Base-by-base conservation (phyloP, 2,113 vertebrate species). In the Heterochromis multidens region DNA sequence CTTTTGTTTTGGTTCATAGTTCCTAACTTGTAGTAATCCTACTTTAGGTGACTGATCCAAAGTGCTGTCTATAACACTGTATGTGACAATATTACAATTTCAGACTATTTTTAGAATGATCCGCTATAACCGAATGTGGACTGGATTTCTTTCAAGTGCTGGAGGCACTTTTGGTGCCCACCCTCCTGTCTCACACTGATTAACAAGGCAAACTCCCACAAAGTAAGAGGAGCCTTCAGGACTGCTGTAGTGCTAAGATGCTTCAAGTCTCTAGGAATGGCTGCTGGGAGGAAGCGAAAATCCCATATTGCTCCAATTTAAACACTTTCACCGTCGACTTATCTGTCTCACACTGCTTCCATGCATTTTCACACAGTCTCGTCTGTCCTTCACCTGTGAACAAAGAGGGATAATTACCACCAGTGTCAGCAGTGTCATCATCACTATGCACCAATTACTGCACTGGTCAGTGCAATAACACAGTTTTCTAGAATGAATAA, bases 331-430 rank as follows among this genome's bases (percentile, higher is more conserved):
- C 94, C 97, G 95, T 76, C 95, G 95, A 0, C 96, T 95, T 57
- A 96, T 93, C 81, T 96, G 96, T 83, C 97, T 92, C 0, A 93
- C 89, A 14, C 95, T 88, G 57, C 95, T 93, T 14, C 96, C 96
- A 16, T 97, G 95, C 78, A 93, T 95, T 93, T 97, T 98, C 88
- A 97, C 94, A 92, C 97, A 97, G 91, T 95, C 96, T 84, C 95
- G 90, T 13, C 96, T 95, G 12, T 97, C 87, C 95, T 95, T 87
- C 93, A 95, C 91, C 96, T 91, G 70, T 91, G 63, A 61, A 77
- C 40, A 82, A 58, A 92, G 35, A 84, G 29, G 43, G 7, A 80
- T 29, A 86, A 37, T 31, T 8, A 21, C 7, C 46, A 72, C 43
- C 52, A 76, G 29, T 46, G 56, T 74, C 31, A 76, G 16, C 1